Conservation (phyloP, 2,888 invertebrate species). For the Netelia melanura region DNA sequence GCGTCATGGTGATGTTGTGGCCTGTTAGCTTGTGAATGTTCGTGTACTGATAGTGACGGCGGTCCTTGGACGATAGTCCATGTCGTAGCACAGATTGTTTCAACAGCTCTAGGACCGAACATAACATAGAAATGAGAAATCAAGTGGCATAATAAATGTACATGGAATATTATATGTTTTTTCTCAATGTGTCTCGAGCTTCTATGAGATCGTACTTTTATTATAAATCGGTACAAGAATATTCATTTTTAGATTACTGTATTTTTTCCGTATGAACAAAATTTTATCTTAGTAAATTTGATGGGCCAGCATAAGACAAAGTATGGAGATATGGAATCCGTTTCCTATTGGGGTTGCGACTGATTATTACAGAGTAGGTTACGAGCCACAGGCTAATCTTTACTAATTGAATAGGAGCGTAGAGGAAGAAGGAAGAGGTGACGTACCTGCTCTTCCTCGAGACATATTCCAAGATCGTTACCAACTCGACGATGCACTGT, state of each 20-base stretch:
- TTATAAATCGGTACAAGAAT: background rate
- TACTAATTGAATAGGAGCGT: conserved; percentile 56
- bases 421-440: conserved; percentile 34
- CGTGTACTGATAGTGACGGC: too few species aligned
- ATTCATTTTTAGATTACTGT: background rate
- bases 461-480: conserved; percentile 44
- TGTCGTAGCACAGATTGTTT: too few species aligned
- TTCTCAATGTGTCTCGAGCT: background rate
- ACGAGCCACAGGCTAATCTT: conserved; percentile 60
- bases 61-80: too few species aligned
- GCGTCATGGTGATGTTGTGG: too few species aligned
- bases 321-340: conserved; percentile 13
- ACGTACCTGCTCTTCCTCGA: conserved; percentile 47
- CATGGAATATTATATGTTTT: background rate
- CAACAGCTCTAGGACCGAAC: background rate
- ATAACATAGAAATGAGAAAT: background rate
- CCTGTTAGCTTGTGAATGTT: too few species aligned
- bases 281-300: background rate
- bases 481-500: conserved; percentile 17
- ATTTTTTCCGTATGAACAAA: background rate
- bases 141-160: background rate
- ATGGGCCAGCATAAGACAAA: background rate
- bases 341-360: conserved; percentile 31
- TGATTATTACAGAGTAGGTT: conserved; percentile 51
- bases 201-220: background rate